These are phyloP conservation scores for Tapirus indicus DNA, from an alignment of 2,797 vertebrate species.

Conservation along the genomic window DNA sequence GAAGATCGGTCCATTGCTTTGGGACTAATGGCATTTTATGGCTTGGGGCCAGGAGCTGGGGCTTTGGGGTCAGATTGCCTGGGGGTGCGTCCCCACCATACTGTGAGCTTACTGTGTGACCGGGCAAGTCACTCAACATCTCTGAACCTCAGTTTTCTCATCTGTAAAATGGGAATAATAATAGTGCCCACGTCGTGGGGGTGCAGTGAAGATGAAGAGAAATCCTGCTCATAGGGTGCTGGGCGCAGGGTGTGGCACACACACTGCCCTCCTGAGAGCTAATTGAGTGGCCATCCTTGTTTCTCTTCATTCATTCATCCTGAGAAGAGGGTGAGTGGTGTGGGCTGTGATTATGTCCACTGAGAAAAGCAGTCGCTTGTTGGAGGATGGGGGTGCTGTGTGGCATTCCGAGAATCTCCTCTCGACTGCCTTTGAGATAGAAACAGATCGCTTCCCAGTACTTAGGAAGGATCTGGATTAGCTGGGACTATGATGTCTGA, in stretches of 20 bases:
- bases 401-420: not conserved
- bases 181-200: rapidly evolving
- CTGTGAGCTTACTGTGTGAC: rapidly evolving
- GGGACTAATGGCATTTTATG: not conserved
- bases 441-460: not conserved
- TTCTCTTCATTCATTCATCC: not conserved
- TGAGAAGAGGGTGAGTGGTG: not conserved
- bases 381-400: not conserved
- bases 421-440: not conserved
- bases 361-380: not conserved
- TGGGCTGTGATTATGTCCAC: not conserved
- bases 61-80: not conserved
- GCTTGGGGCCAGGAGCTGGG: not conserved
- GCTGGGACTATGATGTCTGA: not conserved
- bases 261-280: too few species aligned
- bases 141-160: not conserved
- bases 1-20: not conserved
- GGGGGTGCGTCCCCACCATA: rapidly evolving
- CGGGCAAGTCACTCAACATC: not conserved
- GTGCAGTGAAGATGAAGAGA: not conserved
- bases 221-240: rapidly evolving
- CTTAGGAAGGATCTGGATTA: not conserved
- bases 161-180: not conserved
- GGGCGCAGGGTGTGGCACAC: rapidly evolving
- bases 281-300: rapidly evolving